Percentiles rank a stretch among this genome's conserved stretches.
Conservation (phyloP, 2,888 invertebrate species). For the Morinoia aosen region DNA sequence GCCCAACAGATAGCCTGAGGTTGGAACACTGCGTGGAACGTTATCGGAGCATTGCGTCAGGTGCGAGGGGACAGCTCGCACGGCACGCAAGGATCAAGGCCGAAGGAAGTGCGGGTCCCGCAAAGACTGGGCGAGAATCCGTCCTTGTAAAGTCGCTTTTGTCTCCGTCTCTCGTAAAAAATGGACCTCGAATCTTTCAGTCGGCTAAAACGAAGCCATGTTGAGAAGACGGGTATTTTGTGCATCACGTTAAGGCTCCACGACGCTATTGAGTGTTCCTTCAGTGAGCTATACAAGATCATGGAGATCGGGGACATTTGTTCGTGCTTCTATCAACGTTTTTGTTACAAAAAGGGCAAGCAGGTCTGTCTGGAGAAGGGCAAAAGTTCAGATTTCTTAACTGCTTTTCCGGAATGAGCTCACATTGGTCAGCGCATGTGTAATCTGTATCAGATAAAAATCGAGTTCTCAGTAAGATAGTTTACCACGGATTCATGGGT, state of each 20-base stretch:
- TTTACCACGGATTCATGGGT: background rate
- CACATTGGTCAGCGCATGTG: background rate
- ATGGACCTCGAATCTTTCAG: background rate
- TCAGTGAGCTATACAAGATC: background rate
- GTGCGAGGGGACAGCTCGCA: background rate
- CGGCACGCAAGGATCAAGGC: background rate
- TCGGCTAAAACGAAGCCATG: background rate
- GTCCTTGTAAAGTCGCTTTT: conserved; percentile 10
- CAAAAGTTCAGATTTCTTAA: background rate
- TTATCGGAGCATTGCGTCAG: background rate
- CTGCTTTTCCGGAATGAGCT: background rate
- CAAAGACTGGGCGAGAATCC: background rate
- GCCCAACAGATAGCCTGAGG: background rate
- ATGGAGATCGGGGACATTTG: background rate
- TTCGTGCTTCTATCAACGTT: background rate
- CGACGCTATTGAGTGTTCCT: background rate
- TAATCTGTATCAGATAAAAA: background rate
- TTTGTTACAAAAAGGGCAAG: background rate
- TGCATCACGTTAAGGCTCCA: background rate
- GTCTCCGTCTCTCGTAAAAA: background rate
- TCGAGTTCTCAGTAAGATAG: background rate
- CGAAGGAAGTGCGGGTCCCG: background rate
- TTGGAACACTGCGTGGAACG: background rate
- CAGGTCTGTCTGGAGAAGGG: background rate
- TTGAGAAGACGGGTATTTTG: background rate